These are phyloP conservation scores for Sisor rabdophorus DNA, from an alignment of 2,113 vertebrate genomes.

Conservation along the genomic window DNA sequence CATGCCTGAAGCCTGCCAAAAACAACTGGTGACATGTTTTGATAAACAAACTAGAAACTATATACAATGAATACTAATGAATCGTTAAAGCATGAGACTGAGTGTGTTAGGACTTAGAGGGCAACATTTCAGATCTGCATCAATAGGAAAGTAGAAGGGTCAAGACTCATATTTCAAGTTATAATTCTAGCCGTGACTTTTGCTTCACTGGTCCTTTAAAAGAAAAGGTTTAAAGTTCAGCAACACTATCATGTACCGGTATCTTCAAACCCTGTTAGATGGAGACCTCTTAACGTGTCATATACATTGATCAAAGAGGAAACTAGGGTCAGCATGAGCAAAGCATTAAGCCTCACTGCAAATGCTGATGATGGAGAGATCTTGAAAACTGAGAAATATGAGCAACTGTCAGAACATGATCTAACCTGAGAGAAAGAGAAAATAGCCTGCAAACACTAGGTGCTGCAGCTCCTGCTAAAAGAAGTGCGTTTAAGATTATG, in stretches of 20 bases:
- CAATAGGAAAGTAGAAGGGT: background rate
- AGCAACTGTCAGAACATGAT: constrained; percentile 42
- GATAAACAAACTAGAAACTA: background rate
- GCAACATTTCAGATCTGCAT: background rate
- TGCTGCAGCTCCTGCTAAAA: constrained; percentile 4
- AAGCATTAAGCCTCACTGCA: constrained; percentile 36
- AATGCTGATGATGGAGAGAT: constrained; percentile 48
- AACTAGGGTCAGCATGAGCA: background rate
- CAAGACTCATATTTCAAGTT: background rate
- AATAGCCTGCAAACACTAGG: constrained; percentile 5
- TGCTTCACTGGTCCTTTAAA: constrained; percentile 34
- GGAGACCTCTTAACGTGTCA: constrained; percentile 49
- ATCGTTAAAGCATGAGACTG: too few species aligned
- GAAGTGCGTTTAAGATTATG: constrained; percentile 6
- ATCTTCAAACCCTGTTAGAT: constrained; percentile 29
- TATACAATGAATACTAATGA: background rate
- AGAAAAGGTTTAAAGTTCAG: constrained; percentile 46
- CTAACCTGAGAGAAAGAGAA: constrained; percentile 26
- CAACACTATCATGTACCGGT: constrained; percentile 54
- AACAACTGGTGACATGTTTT: background rate
- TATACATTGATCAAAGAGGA: constrained; percentile 30
- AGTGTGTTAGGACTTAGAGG: too few species aligned
- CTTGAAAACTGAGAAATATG: constrained; percentile 37
- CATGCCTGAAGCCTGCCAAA: background rate
- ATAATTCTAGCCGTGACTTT: constrained; percentile 5